A percentile compares a stretch with the other conserved stretches of the same genome.
Conservation (phyloP, 2,888 invertebrate genomes). For the Polietes domitor region DNA sequence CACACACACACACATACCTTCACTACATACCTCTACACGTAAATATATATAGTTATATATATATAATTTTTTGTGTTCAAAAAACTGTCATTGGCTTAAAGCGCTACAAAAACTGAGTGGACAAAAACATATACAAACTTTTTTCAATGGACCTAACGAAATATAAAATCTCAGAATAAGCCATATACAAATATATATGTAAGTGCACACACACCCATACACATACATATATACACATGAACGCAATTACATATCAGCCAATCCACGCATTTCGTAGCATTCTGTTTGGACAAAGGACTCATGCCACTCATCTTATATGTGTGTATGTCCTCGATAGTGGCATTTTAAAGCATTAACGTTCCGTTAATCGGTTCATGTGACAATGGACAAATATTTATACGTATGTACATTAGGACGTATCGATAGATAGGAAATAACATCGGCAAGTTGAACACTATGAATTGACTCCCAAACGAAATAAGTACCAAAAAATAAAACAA, state of each 20-base stretch:
- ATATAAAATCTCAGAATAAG: conserved; percentile 8
- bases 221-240: neutral
- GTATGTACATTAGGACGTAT: no score
- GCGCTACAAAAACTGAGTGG: conserved; percentile 21
- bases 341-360: no score
- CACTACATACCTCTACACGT: neutral
- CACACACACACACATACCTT: neutral
- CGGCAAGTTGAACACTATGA: no score
- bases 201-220: neutral
- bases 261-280: neutral
- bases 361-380: no score
- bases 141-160: conserved; percentile 27
- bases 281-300: no score
- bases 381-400: no score
- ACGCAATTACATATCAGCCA: neutral
- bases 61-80: conserved; percentile 12
- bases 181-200: conserved; percentile 4
- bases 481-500: no score
- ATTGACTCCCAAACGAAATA: no score
- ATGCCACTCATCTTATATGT: no score
- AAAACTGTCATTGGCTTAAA: conserved; percentile 44
- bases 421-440: no score
- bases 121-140: conserved; percentile 19
- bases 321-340: no score
- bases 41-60: neutral